phyloP scores from a whole-genome alignment of 2,797 vertebrate genomes.

The Leontopithecus rosalia region DNA sequence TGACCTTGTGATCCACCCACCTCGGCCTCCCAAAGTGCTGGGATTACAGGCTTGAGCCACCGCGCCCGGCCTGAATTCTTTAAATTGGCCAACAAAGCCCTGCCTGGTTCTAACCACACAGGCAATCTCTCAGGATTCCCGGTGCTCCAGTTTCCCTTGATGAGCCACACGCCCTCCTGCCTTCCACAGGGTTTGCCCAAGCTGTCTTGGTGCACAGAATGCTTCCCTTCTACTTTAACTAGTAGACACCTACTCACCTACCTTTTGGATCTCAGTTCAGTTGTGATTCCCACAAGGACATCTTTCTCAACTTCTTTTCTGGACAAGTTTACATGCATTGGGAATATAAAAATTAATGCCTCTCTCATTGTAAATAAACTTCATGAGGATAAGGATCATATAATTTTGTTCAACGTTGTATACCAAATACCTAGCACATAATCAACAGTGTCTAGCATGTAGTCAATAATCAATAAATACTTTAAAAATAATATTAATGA shows the following conservation, averaged over 20 bases:
- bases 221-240: background rate
- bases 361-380: background rate
- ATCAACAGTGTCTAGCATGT: background rate
- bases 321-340: background rate
- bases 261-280: background rate
- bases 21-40: too few species aligned
- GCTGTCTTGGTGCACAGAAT: background rate
- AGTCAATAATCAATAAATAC: background rate
- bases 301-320: background rate
- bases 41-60: too few species aligned
- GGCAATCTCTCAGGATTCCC: background rate
- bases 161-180: background rate
- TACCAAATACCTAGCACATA: background rate
- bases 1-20: too few species aligned
- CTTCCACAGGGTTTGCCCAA: background rate
- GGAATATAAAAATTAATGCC: background rate
- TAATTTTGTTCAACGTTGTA: background rate
- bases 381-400: background rate
- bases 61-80: background rate
- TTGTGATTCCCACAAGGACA: background rate
- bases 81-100: background rate
- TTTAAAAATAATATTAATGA: background rate
- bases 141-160: background rate
- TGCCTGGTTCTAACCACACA: background rate
- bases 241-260: background rate